Evolutionary conservation across 2,888 invertebrate genomes (phyloP), one percentile per base, ranked within the genome.

Genomic region (Xylota segnis): DNA sequence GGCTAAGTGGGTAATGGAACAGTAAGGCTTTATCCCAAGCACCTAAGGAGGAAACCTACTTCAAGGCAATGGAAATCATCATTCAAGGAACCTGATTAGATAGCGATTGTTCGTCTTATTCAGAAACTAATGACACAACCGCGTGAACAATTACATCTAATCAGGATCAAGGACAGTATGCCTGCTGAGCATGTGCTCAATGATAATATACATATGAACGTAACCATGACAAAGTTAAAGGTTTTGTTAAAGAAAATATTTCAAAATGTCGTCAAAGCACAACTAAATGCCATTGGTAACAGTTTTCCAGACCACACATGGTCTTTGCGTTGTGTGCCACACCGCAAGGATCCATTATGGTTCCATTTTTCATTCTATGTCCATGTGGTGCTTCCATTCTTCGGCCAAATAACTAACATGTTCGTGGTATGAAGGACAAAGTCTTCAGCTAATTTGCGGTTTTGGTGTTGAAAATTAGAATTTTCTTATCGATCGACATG

Each of bases 311-410:
- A 14, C 43, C 43, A 14, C 14, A 43, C 43, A 43, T 43, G 43
- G 43, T 6, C 14, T 43, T 14, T 43, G 4, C 6, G 14, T 14
- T 43, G 4, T 43, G 14, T 43, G 2, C n/a, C 14, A 5, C 40
- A 43, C 43, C 43, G 43, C 43, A 43, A 14, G 12, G 43, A 43
- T 43, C 43, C 14, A 43, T 43, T 43, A 14, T 43, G 43, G 43
- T 43, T 43, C 40, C 40, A 43, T 43, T 14, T 43, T 14, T 14
- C 43, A 5, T 14, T 43, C 43, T 14, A 43, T 43, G 14, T 14
- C 43, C 43, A 43, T 14, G 43, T 14, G 43, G n/a, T n/a, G 4
- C 40, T 40, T 12, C 4, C 1, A 40, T n/a, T 40, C 4, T 0
- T 40, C 9, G 40, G 14, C 14, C 5, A 43, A 43, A 6, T 14